phyloP scores from a whole-genome alignment of 1,140 invertebrate genomes.

The Drosophila sechellia region DNA sequence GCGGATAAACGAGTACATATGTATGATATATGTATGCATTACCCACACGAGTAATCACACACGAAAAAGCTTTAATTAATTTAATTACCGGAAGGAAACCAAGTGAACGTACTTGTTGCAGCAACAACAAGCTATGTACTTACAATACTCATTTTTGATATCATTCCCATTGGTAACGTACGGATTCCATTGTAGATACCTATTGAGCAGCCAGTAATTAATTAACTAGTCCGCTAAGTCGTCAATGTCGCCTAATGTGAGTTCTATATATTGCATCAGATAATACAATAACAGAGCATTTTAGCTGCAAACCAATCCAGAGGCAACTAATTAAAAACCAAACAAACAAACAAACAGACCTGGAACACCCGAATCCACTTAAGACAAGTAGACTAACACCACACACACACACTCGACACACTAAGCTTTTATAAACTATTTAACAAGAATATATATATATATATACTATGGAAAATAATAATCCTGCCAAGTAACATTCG shows the following conservation, averaged over 20 bases:
- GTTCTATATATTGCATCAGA: constrained; percentile 68
- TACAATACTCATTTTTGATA: constrained; percentile 74
- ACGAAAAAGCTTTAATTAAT: constrained; percentile 82
- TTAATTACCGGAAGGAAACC: constrained; percentile 64
- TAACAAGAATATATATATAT: constrained; percentile 72
- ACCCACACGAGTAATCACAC: constrained; percentile 49
- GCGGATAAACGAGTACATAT: neutral
- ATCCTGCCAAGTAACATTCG: constrained; percentile 84
- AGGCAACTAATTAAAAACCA: constrained; percentile 54
- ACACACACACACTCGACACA: constrained; percentile 26
- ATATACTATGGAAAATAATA: constrained; percentile 78
- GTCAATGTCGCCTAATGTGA: constrained; percentile 81
- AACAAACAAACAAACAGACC: constrained; percentile 40
- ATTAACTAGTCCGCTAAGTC: constrained; percentile 72
- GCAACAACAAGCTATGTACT: constrained; percentile 37
- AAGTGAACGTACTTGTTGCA: constrained; percentile 27
- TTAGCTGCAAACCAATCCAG: constrained; percentile 54
- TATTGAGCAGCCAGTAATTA: constrained; percentile 64
- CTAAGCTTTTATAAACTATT: constrained; percentile 83
- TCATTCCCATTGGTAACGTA: constrained; percentile 60
- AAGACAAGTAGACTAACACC: constrained; percentile 6
- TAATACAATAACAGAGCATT: constrained; percentile 57
- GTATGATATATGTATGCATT: neutral
- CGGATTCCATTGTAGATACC: constrained; percentile 77
- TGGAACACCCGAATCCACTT: constrained; percentile 25